A percentile compares a stretch with the other conserved stretches of the same genome.
These are phyloP conservation scores for Regulus satrapa DNA, from an alignment of 2,113 vertebrate genomes.

Conservation along the genomic window DNA sequence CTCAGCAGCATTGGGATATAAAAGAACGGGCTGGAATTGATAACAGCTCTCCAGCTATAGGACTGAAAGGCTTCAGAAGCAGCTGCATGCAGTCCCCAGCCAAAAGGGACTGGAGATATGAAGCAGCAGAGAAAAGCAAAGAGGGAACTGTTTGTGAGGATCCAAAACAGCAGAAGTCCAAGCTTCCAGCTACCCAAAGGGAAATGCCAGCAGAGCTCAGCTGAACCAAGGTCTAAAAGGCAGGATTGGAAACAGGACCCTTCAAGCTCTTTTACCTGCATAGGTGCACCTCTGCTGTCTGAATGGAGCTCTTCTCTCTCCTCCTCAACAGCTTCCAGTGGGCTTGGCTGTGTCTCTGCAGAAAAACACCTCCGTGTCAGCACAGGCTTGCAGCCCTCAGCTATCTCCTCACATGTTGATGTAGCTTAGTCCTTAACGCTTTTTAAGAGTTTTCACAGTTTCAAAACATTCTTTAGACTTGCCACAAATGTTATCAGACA, in stretches of 20 bases:
- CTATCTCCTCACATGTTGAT: neutral
- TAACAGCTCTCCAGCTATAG: neutral
- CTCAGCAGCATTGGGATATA: neutral
- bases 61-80: slow-evolving; percentile 1
- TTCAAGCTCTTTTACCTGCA: slow-evolving; percentile 57
- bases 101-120: neutral
- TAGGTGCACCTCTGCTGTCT: neutral
- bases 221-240: neutral
- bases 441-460: slow-evolving; percentile 42
- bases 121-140: neutral
- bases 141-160: neutral
- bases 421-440: neutral
- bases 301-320: slow-evolving; percentile 49
- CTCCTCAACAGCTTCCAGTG: slow-evolving; percentile 46
- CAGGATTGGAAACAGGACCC: neutral
- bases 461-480: slow-evolving; percentile 52
- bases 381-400: neutral
- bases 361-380: slow-evolving; percentile 10
- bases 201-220: neutral
- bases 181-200: neutral
- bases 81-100: neutral
- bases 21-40: neutral
- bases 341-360: slow-evolving; percentile 84
- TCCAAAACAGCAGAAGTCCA: neutral
- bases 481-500: slow-evolving; percentile 47